These are phyloP conservation scores for Rhinichthys klamathensis DNA, from an alignment of 2,113 vertebrate genomes.

Conservation along the genomic window DNA sequence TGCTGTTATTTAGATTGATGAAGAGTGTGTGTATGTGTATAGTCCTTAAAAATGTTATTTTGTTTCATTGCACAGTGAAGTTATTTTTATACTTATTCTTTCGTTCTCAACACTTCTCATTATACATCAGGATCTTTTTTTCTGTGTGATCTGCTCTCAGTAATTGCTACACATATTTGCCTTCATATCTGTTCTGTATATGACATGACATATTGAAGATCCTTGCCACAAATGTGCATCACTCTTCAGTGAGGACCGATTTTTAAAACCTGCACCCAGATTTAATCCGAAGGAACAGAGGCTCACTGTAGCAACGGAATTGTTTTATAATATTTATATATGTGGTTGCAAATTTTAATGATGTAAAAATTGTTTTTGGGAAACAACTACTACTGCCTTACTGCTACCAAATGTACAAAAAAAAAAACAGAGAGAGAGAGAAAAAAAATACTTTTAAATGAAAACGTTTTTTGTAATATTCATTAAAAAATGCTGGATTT, in stretches of 20 bases:
- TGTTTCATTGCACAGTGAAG: not conserved
- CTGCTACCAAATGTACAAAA: slow-evolving; percentile 76
- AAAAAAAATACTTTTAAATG: slow-evolving; percentile 66
- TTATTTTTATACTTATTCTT: not conserved
- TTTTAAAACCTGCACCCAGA: slow-evolving; percentile 13
- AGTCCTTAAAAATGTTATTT: not conserved
- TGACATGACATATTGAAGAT: slow-evolving; percentile 8
- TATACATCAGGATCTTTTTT: not conserved
- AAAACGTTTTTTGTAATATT: slow-evolving; percentile 75
- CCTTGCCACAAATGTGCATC: slow-evolving; percentile 8
- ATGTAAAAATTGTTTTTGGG: slow-evolving; percentile 67
- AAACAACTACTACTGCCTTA: slow-evolving; percentile 76
- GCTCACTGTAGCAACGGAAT: slow-evolving; percentile 69
- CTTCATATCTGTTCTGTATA: slow-evolving; percentile 32
- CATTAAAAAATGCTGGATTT: slow-evolving; percentile 81
- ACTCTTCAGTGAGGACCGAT: slow-evolving; percentile 2
- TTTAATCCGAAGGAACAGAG: slow-evolving; percentile 43
- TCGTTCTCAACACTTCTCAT: not conserved
- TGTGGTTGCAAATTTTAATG: slow-evolving; percentile 67
- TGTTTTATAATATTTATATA: slow-evolving; percentile 76
- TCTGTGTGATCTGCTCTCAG: slow-evolving; percentile 3
- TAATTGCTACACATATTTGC: slow-evolving; percentile 3
- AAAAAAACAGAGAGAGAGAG: slow-evolving; percentile 18
- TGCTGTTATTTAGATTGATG: not conserved
- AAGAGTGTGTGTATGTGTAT: not conserved